Evolutionary conservation across 2,113 vertebrate genomes (phyloP).

Genomic region (Proterorhinus semilunaris): DNA sequence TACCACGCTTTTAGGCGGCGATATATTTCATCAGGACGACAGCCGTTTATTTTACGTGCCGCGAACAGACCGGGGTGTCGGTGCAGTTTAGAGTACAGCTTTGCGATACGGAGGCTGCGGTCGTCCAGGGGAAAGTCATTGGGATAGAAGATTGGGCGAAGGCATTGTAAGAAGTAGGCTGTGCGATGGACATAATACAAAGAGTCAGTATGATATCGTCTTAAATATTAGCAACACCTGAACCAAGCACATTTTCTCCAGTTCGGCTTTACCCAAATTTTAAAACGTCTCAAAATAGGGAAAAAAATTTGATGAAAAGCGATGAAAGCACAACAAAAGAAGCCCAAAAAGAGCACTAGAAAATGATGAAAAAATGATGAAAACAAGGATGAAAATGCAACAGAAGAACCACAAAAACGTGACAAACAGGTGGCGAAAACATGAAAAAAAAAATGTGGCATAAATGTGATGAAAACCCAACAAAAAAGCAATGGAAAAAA

Average conservation of each 20-base stretch:
- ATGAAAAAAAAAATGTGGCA: too few species aligned
- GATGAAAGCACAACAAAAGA: not conserved
- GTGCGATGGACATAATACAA: not conserved
- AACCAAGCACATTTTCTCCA: too few species aligned
- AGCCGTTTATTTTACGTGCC: conserved; percentile 39
- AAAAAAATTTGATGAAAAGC: not conserved
- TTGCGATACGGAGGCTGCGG: conserved; percentile 46
- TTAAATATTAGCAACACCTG: too few species aligned
- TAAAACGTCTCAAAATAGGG: too few species aligned
- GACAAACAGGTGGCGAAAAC: too few species aligned
- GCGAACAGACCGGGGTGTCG: conserved; percentile 19
- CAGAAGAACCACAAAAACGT: too few species aligned
- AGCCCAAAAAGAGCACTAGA: not conserved
- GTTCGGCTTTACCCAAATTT: too few species aligned
- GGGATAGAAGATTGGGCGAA: not conserved
- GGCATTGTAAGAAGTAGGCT: not conserved
- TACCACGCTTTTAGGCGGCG: conserved; percentile 54
- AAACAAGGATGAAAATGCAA: too few species aligned
- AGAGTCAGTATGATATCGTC: too few species aligned
- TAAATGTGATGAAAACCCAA: too few species aligned
- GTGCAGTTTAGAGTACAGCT: conserved; percentile 26
- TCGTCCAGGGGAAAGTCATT: conserved; percentile 19
- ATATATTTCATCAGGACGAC: conserved; percentile 47
- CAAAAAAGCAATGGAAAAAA: too few species aligned
- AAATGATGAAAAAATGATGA: not conserved